Conservation (phyloP, 2,113 vertebrate genomes). For the Larimichthys crocea region DNA sequence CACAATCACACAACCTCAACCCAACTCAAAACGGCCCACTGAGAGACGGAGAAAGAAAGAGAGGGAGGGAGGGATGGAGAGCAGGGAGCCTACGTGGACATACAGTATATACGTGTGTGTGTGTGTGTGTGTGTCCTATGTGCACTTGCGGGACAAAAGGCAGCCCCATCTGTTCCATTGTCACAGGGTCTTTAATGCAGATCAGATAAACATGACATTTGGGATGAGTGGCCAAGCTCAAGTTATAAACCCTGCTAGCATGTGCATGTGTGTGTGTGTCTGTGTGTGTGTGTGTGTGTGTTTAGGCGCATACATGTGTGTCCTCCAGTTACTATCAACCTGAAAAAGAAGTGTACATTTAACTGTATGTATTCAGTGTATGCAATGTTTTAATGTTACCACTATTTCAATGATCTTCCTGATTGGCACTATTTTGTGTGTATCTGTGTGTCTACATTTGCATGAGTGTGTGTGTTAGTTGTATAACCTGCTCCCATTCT, state of each 20-base stretch:
- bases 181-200: constrained; percentile 80
- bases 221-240: constrained; percentile 69
- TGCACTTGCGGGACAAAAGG: constrained; percentile 69
- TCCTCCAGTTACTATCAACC: background rate
- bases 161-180: constrained; percentile 81
- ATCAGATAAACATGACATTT: constrained; percentile 85
- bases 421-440: background rate
- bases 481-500: constrained; percentile 56
- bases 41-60: constrained; percentile 41
- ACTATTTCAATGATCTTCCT: constrained; percentile 8
- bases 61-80: background rate
- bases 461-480: constrained; percentile 20
- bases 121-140: constrained; percentile 26
- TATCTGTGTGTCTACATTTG: background rate
- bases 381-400: background rate
- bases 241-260: constrained; percentile 62
- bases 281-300: constrained; percentile 11
- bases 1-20: constrained; percentile 80
- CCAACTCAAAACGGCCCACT: constrained; percentile 62
- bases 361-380: background rate
- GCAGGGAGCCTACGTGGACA: constrained; percentile 1
- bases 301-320: background rate
- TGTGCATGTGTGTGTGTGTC: background rate
- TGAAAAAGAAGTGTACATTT: constrained; percentile 5
- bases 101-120: constrained; percentile 22